These are phyloP conservation scores for Tetanocera ferruginea DNA, from an alignment of 2,888 invertebrate species.

Conservation along the genomic window DNA sequence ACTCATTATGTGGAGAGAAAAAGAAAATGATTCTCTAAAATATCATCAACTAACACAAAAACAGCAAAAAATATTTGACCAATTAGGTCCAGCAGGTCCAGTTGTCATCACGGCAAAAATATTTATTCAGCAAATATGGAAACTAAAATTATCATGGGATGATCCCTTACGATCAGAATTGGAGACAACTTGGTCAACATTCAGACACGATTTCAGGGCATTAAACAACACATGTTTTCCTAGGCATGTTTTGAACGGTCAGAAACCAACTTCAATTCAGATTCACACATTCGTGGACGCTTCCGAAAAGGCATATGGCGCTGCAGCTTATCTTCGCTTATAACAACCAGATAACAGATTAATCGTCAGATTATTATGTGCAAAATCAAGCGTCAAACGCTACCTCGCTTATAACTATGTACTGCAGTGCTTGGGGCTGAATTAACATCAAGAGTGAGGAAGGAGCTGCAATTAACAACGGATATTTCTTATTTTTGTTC, in stretches of 20 bases:
- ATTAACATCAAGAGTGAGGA: neutral
- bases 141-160: too few species aligned
- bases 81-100: neutral
- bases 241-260: neutral
- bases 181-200: neutral
- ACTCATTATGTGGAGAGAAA: neutral
- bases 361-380: neutral
- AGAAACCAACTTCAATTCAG: neutral
- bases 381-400: neutral
- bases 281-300: neutral
- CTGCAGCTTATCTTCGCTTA: too few species aligned
- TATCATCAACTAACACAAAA: too few species aligned
- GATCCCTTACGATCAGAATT: neutral
- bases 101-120: slow-evolving; percentile 3
- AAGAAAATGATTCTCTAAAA: neutral
- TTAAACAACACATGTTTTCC: neutral
- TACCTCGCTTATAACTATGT: neutral
- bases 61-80: too few species aligned
- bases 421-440: neutral
- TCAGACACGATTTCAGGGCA: neutral
- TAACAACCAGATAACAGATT: too few species aligned
- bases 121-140: neutral
- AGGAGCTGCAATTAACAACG: too few species aligned
- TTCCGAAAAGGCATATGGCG: neutral
- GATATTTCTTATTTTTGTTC: too few species aligned